Evolutionary conservation across 64 coral and sea anemone genomes (phyloP).

Genomic region (Montipora capricornis): DNA sequence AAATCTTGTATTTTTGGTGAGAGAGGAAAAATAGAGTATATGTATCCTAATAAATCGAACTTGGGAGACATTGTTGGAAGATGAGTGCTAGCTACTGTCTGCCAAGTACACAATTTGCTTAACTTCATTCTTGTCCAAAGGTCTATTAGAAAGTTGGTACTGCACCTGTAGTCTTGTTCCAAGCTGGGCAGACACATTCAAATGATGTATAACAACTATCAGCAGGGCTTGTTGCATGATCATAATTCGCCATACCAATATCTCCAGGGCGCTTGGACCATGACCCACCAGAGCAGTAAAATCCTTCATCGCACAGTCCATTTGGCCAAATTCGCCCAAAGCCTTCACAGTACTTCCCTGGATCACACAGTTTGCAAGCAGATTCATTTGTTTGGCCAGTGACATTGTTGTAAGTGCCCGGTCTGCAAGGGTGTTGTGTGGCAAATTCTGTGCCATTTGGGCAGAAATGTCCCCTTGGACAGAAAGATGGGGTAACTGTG

Average conservation of each 20-base stretch:
- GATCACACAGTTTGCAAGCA: slow-evolving; percentile 82
- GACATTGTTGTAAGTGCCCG: slow-evolving; percentile 93
- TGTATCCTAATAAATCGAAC: too few relatives aligned
- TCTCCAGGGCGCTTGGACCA: slow-evolving; percentile 87
- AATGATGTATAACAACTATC: slow-evolving; percentile 87
- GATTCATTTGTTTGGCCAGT: slow-evolving; percentile 73
- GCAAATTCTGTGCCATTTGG: slow-evolving; percentile 81
- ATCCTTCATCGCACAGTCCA: slow-evolving; percentile 90
- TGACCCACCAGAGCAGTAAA: slow-evolving; percentile 94
- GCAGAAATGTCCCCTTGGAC: slow-evolving; percentile 90
- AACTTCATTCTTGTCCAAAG: too few relatives aligned
- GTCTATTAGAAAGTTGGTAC: neutral
- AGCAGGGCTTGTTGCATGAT: slow-evolving; percentile 77
- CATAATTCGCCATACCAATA: slow-evolving; percentile 76
- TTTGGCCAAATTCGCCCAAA: slow-evolving; percentile 69
- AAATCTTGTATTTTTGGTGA: too few relatives aligned
- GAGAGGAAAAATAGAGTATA: too few relatives aligned
- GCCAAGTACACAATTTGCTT: too few relatives aligned
- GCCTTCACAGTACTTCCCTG: slow-evolving; percentile 92
- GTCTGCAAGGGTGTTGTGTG: slow-evolving; percentile 86
- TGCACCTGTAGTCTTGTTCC: slow-evolving; percentile 97
- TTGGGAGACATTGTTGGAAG: too few relatives aligned
- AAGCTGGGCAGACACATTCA: slow-evolving; percentile 94
- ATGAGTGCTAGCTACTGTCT: too few relatives aligned
- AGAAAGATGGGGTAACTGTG: slow-evolving; percentile 71